These are phyloP conservation scores for Ibycter americanus DNA, from an alignment of 2,797 vertebrate species.

Conservation along the genomic window DNA sequence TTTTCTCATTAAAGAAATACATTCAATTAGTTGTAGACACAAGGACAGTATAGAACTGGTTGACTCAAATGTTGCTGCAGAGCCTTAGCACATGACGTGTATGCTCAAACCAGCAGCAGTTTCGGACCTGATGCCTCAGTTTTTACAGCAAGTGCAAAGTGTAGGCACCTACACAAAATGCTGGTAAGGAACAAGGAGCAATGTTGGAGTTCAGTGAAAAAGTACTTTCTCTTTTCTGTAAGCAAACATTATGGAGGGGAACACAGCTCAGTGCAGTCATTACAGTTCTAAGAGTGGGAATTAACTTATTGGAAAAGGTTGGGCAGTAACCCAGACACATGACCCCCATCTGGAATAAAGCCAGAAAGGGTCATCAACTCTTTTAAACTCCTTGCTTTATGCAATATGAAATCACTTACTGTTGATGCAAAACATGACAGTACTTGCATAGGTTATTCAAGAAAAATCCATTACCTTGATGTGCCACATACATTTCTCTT, in stretches of 20 bases:
- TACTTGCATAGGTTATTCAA: slow-evolving; percentile 20
- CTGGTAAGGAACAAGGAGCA: neutral
- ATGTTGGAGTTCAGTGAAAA: neutral
- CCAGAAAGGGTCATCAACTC: slow-evolving; percentile 29
- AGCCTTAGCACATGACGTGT: neutral
- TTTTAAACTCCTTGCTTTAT: slow-evolving; percentile 30
- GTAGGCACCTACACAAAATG: neutral
- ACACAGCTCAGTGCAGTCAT: neutral
- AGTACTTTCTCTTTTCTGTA: slow-evolving; percentile 4
- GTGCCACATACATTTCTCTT: neutral
- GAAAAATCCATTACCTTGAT: slow-evolving; percentile 16
- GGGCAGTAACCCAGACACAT: slow-evolving; percentile 12
- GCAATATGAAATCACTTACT: slow-evolving; percentile 41
- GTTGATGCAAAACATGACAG: slow-evolving; percentile 40
- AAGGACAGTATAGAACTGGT: neutral
- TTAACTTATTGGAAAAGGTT: slow-evolving; percentile 44
- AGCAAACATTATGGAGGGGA: neutral
- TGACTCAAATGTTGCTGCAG: neutral
- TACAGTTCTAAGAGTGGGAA: slow-evolving; percentile 25
- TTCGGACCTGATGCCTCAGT: neutral
- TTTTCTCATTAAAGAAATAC: neutral
- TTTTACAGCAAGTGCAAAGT: neutral
- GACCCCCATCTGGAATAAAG: neutral
- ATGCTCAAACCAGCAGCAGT: neutral
- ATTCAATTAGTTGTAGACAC: neutral